phyloP scores from a whole-genome alignment of 1,140 invertebrate genomes.

The Drosophila biarmipes region DNA sequence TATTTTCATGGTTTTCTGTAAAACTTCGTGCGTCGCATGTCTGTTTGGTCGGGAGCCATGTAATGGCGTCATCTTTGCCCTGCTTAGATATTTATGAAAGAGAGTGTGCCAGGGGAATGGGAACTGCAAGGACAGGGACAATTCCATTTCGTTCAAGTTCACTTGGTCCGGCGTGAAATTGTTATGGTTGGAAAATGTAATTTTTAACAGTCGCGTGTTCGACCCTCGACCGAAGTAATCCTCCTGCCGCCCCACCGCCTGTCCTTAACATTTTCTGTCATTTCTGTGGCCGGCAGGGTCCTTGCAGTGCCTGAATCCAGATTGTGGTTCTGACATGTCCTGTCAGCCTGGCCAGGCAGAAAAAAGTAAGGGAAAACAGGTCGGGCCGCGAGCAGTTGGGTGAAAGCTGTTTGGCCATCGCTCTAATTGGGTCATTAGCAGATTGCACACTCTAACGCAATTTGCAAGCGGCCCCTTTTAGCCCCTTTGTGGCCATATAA shows the following conservation, averaged over 20 bases:
- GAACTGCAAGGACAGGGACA: slow-evolving; percentile 29
- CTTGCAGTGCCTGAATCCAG: slow-evolving; percentile 47
- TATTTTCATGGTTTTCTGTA: slow-evolving; percentile 12
- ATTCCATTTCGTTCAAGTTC: slow-evolving; percentile 37
- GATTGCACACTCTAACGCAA: slow-evolving; percentile 68
- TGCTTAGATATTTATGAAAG: slow-evolving; percentile 69
- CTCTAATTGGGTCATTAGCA: slow-evolving; percentile 68
- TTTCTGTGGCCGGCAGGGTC: slow-evolving; percentile 33
- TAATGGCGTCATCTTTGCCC: slow-evolving; percentile 54
- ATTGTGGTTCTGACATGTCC: slow-evolving; percentile 32
- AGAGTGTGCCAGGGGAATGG: neutral
- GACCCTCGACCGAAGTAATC: neutral
- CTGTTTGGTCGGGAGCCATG: neutral
- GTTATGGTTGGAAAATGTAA: slow-evolving; percentile 34
- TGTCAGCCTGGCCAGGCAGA: slow-evolving; percentile 3
- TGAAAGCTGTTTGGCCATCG: slow-evolving; percentile 47
- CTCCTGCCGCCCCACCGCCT: neutral
- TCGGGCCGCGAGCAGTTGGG: slow-evolving; percentile 5
- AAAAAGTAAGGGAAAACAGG: slow-evolving; percentile 15
- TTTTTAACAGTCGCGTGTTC: slow-evolving; percentile 39
- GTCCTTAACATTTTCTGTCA: slow-evolving; percentile 10
- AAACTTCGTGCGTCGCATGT: slow-evolving; percentile 19
- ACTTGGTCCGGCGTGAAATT: slow-evolving; percentile 18
- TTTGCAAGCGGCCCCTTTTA: slow-evolving; percentile 12
- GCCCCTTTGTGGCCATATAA: slow-evolving; percentile 11